These are phyloP conservation scores for Perizoma flavofasciatum DNA, from an alignment of 2,888 invertebrate genomes.

Conservation along the genomic window DNA sequence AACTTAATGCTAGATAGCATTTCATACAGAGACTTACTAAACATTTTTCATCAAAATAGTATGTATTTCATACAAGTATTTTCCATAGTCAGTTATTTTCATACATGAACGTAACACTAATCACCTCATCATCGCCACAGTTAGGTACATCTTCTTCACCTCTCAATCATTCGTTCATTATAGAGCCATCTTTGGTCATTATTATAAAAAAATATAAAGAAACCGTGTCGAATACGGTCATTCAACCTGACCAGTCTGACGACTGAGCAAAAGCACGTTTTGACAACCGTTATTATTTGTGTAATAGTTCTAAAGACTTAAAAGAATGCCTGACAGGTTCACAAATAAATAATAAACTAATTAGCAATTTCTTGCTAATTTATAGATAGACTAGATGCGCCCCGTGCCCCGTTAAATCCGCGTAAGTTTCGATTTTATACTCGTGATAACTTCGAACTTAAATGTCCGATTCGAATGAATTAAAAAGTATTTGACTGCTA, in stretches of 20 bases:
- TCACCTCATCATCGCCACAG: neutral
- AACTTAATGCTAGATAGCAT: too few species aligned
- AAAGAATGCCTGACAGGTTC: slow-evolving; percentile 3
- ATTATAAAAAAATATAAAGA: slow-evolving; percentile 34
- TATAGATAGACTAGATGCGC: too few species aligned
- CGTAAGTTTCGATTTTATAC: too few species aligned
- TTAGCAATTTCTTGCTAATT: neutral
- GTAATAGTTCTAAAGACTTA: slow-evolving; percentile 40
- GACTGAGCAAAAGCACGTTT: slow-evolving; percentile 47
- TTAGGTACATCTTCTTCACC: neutral
- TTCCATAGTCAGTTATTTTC: neutral
- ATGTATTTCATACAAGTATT: too few species aligned
- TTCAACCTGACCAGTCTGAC: slow-evolving; percentile 60
- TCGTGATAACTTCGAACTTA: too few species aligned
- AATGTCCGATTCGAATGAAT: too few species aligned
- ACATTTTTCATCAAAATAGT: too few species aligned
- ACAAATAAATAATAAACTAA: slow-evolving; percentile 1
- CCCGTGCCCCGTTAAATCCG: too few species aligned
- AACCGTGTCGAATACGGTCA: slow-evolving; percentile 59
- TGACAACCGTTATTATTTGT: slow-evolving; percentile 50
- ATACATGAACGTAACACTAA: neutral
- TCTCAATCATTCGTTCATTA: slow-evolving; percentile 25
- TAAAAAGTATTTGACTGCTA: too few species aligned
- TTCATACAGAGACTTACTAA: too few species aligned
- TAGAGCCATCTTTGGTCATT: slow-evolving; percentile 28